Evolutionary conservation across 2,113 vertebrate genomes (phyloP).

Genomic region (Plecotus auritus): DNA sequence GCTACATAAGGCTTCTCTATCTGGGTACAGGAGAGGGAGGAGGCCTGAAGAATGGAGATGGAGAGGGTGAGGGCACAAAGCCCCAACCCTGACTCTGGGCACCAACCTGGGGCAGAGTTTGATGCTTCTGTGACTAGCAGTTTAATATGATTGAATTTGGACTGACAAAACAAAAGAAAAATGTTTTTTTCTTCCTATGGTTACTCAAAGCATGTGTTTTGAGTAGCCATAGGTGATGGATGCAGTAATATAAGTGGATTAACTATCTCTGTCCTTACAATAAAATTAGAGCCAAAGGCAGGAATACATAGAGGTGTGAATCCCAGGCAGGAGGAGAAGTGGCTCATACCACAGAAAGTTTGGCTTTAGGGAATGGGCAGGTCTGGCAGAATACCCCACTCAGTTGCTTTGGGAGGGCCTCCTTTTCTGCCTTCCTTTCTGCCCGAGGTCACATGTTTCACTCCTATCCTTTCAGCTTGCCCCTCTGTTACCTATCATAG

Average conservation of each 20-base stretch:
- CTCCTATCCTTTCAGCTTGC: neutral
- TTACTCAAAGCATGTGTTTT: neutral
- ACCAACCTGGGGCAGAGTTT: neutral
- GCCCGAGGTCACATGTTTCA: neutral
- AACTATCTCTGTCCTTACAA: constrained; percentile 56
- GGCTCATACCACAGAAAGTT: neutral
- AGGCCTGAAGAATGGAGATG: neutral
- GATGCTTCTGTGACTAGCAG: neutral
- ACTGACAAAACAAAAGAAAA: neutral
- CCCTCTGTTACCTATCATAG: neutral
- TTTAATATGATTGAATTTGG: neutral
- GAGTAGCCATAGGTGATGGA: constrained; percentile 15
- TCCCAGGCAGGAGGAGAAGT: neutral
- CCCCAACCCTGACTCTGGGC: no score
- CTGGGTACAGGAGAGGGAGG: neutral
- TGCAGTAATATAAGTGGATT: constrained; percentile 1
- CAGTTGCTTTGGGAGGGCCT: neutral
- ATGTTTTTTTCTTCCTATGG: neutral
- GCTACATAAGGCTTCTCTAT: neutral
- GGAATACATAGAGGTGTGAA: neutral
- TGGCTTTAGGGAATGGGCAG: neutral
- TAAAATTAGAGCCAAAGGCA: neutral
- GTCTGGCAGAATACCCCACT: neutral
- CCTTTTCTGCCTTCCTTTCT: neutral
- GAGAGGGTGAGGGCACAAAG: neutral